phyloP scores from a whole-genome alignment of 2,797 vertebrate species.

The Alosa sapidissima region DNA sequence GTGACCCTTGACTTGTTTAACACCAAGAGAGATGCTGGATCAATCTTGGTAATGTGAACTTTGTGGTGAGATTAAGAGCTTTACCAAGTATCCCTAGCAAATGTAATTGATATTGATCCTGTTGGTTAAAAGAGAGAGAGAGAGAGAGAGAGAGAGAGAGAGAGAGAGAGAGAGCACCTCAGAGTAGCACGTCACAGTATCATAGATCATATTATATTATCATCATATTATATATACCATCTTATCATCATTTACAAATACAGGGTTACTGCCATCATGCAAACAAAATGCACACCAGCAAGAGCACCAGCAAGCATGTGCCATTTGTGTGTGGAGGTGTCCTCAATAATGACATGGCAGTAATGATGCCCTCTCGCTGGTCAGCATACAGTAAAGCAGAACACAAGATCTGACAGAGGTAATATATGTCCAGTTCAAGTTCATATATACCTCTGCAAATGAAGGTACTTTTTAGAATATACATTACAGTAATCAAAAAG shows the following conservation, averaged over 20 bases:
- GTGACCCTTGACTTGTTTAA: constrained; percentile 22
- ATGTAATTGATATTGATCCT: constrained; percentile 30
- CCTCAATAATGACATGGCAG: background rate
- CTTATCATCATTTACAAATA: background rate
- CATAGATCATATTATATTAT: background rate
- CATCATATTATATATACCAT: background rate
- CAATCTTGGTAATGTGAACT: constrained; percentile 25
- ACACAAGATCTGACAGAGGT: background rate
- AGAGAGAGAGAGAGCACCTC: background rate
- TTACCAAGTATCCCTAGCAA: constrained; percentile 28
- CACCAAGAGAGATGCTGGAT: constrained; percentile 25
- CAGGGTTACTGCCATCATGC: too few species aligned
- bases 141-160: background rate
- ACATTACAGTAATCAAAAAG: too few species aligned
- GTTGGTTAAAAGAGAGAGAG: constrained; percentile 6
- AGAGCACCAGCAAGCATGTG: background rate
- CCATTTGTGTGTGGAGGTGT: background rate
- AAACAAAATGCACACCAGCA: background rate
- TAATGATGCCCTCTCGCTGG: background rate
- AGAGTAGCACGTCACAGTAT: background rate
- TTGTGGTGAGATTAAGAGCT: constrained; percentile 12
- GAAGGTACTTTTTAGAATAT: too few species aligned
- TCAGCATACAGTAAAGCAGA: background rate
- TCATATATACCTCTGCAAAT: too few species aligned
- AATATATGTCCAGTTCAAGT: background rate